Conservation (phyloP, 2,797 vertebrate genomes). For the Darevskia mixta region DNA sequence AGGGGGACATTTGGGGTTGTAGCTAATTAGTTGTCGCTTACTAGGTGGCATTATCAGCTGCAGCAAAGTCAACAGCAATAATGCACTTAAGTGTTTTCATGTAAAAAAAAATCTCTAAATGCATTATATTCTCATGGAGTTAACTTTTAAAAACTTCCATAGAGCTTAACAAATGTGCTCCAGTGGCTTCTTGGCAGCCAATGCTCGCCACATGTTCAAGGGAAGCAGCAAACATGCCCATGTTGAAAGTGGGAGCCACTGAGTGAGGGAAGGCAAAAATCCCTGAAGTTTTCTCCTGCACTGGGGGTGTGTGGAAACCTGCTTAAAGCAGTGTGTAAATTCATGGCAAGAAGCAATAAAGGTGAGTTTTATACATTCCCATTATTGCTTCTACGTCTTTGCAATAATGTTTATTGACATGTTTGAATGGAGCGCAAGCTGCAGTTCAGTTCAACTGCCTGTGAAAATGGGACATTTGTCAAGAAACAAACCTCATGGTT, state of each 20-base stretch:
- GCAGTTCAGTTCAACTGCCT: slow-evolving; percentile 83
- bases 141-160: background rate
- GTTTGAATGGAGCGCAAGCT: slow-evolving; percentile 82
- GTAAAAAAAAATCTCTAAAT: background rate
- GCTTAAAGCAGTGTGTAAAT: slow-evolving; percentile 78
- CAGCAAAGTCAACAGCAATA: background rate
- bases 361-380: slow-evolving; percentile 82
- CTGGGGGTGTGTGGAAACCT: slow-evolving; percentile 70
- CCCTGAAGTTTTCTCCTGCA: slow-evolving; percentile 66
- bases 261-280: slow-evolving; percentile 39
- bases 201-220: accelerated
- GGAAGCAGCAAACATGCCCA: background rate
- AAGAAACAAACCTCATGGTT: slow-evolving; percentile 79
- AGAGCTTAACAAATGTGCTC: background rate
- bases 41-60: background rate
- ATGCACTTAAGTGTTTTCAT: background rate
- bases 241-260: slow-evolving; percentile 28
- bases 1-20: too few species aligned
- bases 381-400: slow-evolving; percentile 82
- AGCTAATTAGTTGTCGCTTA: too few species aligned
- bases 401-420: slow-evolving; percentile 87
- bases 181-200: background rate
- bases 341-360: slow-evolving; percentile 82
- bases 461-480: slow-evolving; percentile 85
- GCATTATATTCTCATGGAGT: too few species aligned